A percentile compares a stretch with the other conserved stretches of the same genome.
Conservation (phyloP, 2,113 vertebrate genomes). For the Calidris pygmaea region DNA sequence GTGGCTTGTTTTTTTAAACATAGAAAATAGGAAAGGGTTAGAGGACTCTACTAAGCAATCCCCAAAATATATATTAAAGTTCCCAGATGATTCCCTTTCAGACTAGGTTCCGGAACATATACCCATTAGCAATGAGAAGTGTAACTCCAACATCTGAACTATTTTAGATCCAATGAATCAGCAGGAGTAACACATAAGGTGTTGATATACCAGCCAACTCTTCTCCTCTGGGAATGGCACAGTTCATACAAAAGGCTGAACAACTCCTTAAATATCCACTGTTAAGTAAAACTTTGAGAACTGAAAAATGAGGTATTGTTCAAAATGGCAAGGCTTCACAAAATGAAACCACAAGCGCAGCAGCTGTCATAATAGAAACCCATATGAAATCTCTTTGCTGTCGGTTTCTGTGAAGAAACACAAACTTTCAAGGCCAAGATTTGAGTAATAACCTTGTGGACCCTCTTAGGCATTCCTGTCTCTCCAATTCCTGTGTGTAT, state of each 20-base stretch:
- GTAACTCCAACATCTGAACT: neutral
- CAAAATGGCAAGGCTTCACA: constrained; percentile 18
- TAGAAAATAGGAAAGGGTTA: neutral
- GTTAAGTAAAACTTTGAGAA: constrained; percentile 1
- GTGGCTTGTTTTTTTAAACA: neutral
- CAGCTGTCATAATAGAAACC: constrained; percentile 30
- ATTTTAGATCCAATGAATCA: constrained; percentile 21
- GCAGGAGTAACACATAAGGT: neutral
- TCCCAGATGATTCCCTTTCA: neutral
- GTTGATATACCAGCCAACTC: neutral
- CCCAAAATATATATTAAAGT: neutral
- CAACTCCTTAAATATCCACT: neutral
- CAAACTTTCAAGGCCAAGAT: neutral
- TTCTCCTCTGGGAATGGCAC: neutral
- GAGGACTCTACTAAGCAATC: neutral
- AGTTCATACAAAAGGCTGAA: neutral
- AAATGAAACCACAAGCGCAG: neutral
- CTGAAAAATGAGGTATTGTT: neutral
- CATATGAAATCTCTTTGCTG: neutral
- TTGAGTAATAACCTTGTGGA: neutral
- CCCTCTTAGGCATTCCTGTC: neutral
- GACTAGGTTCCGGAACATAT: neutral
- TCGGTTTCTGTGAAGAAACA: neutral
- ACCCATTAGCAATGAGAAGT: neutral
- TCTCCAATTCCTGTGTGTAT: neutral